phyloP scores from a whole-genome alignment of 2,113 vertebrate genomes.

The Hippocampus zosterae region DNA sequence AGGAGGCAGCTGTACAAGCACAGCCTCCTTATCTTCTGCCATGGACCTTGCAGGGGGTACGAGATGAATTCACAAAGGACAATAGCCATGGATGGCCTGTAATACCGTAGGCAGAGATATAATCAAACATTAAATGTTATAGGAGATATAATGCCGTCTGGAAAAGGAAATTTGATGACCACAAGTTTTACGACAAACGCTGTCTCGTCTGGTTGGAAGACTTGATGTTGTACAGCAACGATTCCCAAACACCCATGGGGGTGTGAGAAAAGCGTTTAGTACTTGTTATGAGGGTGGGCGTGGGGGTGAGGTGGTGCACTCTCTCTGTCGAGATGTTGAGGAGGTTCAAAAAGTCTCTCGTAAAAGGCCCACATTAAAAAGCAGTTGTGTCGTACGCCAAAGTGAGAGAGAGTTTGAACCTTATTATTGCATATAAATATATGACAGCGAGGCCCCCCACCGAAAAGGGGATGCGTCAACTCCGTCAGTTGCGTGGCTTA shows the following conservation, averaged over 20 bases:
- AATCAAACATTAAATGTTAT: conserved; percentile 18
- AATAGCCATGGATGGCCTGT: conserved; percentile 16
- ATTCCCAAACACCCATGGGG: neutral
- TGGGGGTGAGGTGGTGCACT: no score
- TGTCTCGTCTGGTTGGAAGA: neutral
- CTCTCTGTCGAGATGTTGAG: no score
- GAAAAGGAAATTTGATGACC: conserved; percentile 11
- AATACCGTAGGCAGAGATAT: conserved; percentile 11
- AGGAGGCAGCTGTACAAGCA: conserved; percentile 65
- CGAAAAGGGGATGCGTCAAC: no score
- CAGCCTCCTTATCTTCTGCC: conserved; percentile 32
- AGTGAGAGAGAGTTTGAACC: no score
- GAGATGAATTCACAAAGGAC: conserved; percentile 3
- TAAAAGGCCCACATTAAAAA: no score
- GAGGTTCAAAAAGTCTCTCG: no score
- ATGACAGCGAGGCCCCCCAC: no score
- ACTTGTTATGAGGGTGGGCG: no score
- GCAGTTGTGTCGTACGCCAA: no score
- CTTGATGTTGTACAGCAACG: neutral
- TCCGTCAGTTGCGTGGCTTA: no score
- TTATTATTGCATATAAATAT: no score
- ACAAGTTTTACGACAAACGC: neutral
- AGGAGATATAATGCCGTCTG: conserved; percentile 10
- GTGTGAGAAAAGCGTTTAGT: no score
- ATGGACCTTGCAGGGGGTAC: conserved; percentile 26